Base-by-base conservation (phyloP, 2,797 vertebrate species). In the Muscicapa comitata region DNA sequence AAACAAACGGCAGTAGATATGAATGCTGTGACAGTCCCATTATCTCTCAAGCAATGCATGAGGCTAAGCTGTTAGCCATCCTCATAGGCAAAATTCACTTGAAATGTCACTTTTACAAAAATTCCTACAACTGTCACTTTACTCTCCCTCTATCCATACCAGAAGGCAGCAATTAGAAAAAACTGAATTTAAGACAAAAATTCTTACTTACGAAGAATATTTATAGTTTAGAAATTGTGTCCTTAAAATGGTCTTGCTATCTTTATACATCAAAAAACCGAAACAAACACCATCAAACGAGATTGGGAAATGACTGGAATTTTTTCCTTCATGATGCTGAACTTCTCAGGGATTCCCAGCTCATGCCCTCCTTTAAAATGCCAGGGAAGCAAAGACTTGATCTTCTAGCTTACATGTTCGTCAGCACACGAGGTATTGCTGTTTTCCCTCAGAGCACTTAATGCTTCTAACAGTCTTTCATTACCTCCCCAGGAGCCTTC, bases 11-110 rank as follows among this genome's bases (percentile, higher is more conserved):
- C 91, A 93, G 55, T 17, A 93, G 86, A 91, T 93, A 93, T 51
- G 70, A 89, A 91, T 23, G 16, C 43, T 72, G 85, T 88, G 93
- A 96, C 95, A 94, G 89, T 53, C 82, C 93, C 62, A 93, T 93
- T 95, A 96, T 84, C 93, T 94, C 73, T 37, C 55, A 80, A 68
- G 75, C 79, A 95, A 73, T 26, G 73, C 66, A 91, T 7, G 35
- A 62, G 87, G 63, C 95, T 91, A 72, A 94, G 76, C 54, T 90
- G 75, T 59, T 78, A 83, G 85, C 54, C 21, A n/a, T 45, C 63
- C 89, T 90, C 75, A 62, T 1, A 78, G 53, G 79, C 85, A 93
- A 86, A 85, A 78, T 50, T 86, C 54, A 86, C 58, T 95, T 62
- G 40, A 86, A 96, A 90, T 42, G 35, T 35, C 75, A 75, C 43